phyloP scores from a whole-genome alignment of 2,888 invertebrate genomes.

The Alsophila aescularia region DNA sequence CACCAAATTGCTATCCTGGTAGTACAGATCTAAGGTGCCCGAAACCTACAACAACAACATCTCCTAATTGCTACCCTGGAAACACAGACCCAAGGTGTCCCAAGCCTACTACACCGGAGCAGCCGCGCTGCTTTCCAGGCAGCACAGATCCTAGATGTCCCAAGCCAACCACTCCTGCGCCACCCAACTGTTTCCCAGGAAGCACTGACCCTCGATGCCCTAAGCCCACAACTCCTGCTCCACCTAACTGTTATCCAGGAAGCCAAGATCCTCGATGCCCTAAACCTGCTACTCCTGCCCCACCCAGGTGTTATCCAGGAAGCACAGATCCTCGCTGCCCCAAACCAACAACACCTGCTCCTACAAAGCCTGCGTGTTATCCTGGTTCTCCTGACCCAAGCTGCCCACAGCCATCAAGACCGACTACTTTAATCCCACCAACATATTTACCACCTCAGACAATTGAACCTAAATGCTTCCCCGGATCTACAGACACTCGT shows the following conservation, averaged over 20 bases:
- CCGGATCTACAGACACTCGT: conserved; percentile 57
- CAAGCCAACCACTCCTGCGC: conserved; percentile 40
- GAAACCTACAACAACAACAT: conserved; percentile 36
- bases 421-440: conserved; percentile 40
- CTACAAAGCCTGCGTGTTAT: conserved; percentile 43
- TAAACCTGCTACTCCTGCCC: conserved; percentile 36
- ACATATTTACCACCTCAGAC: conserved; percentile 49
- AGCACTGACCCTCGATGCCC: conserved; percentile 59
- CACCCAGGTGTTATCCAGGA: conserved; percentile 43
- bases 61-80: conserved; percentile 45
- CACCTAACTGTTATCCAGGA: conserved; percentile 55
- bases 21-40: conserved; percentile 53
- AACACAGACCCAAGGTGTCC: conserved; percentile 42
- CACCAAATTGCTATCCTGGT: conserved; percentile 53
- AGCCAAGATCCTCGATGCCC: conserved; percentile 50
- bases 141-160: conserved; percentile 52
- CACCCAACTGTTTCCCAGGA: conserved; percentile 48
- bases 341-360: conserved; percentile 50
- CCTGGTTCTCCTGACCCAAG: conserved; percentile 32
- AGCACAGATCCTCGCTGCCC: conserved; percentile 40
- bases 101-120: conserved; percentile 39
- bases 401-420: conserved; percentile 39
- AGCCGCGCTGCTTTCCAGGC: conserved; percentile 39
- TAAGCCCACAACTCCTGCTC: conserved; percentile 39
- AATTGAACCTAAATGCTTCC: conserved; percentile 57